Conservation (phyloP, 2,113 vertebrate species). For the Melanocharis versteri region DNA sequence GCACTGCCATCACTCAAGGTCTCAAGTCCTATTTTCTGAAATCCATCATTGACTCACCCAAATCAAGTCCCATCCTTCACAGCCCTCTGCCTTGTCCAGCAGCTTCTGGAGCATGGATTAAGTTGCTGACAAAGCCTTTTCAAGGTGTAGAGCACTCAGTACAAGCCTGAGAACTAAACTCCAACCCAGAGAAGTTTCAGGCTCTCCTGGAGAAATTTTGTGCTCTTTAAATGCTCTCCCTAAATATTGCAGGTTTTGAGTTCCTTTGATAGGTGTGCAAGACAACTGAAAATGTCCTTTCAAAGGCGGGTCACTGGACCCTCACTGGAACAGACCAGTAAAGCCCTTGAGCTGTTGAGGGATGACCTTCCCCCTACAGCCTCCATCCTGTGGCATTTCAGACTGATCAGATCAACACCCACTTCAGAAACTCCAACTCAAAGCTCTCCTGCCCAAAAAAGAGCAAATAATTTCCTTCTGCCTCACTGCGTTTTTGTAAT, state of each 20-base stretch:
- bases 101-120: not conserved
- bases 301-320: not conserved
- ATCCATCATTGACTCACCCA: not conserved
- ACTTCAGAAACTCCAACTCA: not conserved
- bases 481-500: fast-evolving
- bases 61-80: not conserved
- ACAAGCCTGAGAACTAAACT: not conserved
- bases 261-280: not conserved
- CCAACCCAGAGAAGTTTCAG: not conserved
- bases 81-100: not conserved
- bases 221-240: not conserved
- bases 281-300: not conserved
- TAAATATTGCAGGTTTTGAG: not conserved
- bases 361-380: not conserved
- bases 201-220: not conserved
- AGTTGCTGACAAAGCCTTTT: not conserved
- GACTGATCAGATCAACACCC: not conserved
- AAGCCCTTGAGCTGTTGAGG: not conserved
- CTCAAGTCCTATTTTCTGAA: not conserved
- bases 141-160: not conserved
- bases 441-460: not conserved
- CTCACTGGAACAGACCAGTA: not conserved
- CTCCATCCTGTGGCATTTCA: not conserved
- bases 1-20: not conserved
- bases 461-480: not conserved